phyloP scores from a whole-genome alignment of 2,113 vertebrate genomes.

The Zosterops lateralis region DNA sequence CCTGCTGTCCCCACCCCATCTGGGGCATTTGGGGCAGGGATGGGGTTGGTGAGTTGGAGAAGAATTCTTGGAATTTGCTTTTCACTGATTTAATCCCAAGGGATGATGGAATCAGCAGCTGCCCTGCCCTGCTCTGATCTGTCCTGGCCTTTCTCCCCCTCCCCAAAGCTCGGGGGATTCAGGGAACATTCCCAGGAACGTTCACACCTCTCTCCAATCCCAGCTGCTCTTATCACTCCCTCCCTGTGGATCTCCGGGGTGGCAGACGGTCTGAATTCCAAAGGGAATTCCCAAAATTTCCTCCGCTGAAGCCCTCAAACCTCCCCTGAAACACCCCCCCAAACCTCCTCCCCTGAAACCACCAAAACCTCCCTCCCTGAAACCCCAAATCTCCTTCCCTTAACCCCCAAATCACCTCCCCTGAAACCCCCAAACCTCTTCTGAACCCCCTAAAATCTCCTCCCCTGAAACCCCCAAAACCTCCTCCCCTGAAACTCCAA shows the following conservation, averaged over 20 bases:
- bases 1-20: fast-evolving
- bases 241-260: fast-evolving
- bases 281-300: not conserved
- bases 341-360: not conserved
- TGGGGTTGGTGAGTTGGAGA: fast-evolving
- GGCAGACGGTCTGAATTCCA: not conserved
- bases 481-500: not conserved
- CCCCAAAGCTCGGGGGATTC: not conserved
- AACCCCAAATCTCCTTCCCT: not conserved
- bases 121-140: not conserved
- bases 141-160: not conserved
- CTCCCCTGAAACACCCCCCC: not conserved
- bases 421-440: too few species aligned
- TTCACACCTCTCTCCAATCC: fast-evolving
- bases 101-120: fast-evolving
- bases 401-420: not conserved
- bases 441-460: too few species aligned
- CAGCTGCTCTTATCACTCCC: not conserved
- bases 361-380: not conserved
- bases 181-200: not conserved
- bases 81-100: fast-evolving
- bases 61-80: fast-evolving
- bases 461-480: not conserved
- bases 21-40: not conserved
- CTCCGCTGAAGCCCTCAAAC: not conserved